These are phyloP conservation scores for rabbit (Oryctolagus cuniculus) DNA, from an alignment of 2,113 vertebrate species.

Conservation along the genomic window mOryCun1.1 NC_091432.1:165580501-165581000, in stretches of 20 bases:
- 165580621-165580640: slow-evolving; percentile 28
- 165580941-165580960: slow-evolving; percentile 21
- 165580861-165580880: slow-evolving; percentile 12
- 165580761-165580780: slow-evolving; percentile 11
- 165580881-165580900: slow-evolving; percentile 38
- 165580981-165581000: slow-evolving; percentile 46
- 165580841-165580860: background rate
- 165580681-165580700: slow-evolving; percentile 15
- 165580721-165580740: slow-evolving; percentile 18
- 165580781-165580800: background rate
- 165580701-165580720: background rate
- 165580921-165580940: slow-evolving; percentile 41
- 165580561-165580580: background rate
- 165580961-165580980: background rate
- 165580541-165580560: slow-evolving; percentile 2
- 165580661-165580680: slow-evolving; percentile 58
- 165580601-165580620: slow-evolving; percentile 6
- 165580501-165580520: too few relatives aligned
- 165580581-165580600: slow-evolving; percentile 30
- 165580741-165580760: slow-evolving; percentile 25
- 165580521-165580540: too few relatives aligned
- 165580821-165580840: slow-evolving; percentile 31
- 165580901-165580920: slow-evolving; percentile 36
- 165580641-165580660: background rate
- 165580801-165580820: background rate